Conservation (phyloP, 1,140 invertebrate species). For the Druon quercuslanigerum region DNA sequence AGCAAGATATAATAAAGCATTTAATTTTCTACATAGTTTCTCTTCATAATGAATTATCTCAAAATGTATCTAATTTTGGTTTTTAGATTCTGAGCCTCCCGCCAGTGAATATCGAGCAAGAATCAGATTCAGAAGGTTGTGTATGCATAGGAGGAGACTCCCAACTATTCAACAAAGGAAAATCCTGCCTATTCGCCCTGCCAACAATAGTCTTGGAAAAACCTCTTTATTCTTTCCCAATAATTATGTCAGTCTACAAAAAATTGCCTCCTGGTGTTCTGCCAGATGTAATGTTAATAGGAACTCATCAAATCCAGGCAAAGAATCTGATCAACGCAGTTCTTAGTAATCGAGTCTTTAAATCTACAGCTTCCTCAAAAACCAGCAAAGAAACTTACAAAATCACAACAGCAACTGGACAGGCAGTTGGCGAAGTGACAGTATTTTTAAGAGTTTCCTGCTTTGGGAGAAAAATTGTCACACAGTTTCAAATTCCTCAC, state of each 20-base stretch:
- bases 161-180: slow-evolving; percentile 70
- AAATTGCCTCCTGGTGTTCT: slow-evolving; percentile 66
- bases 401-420: slow-evolving; percentile 67
- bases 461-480: slow-evolving; percentile 81
- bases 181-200: slow-evolving; percentile 73
- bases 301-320: slow-evolving; percentile 60
- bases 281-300: slow-evolving; percentile 68
- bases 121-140: slow-evolving; percentile 55
- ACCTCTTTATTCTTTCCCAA: slow-evolving; percentile 63
- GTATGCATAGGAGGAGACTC: slow-evolving; percentile 49
- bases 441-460: slow-evolving; percentile 79
- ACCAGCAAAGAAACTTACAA: slow-evolving; percentile 78
- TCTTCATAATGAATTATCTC: slow-evolving; percentile 20
- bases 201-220: slow-evolving; percentile 53
- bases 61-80: not conserved
- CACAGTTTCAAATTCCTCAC: slow-evolving; percentile 77
- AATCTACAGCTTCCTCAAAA: slow-evolving; percentile 51
- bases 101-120: slow-evolving; percentile 66
- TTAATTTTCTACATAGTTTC: slow-evolving; percentile 36
- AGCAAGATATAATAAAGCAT: slow-evolving; percentile 36
- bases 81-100: slow-evolving; percentile 67
- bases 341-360: slow-evolving; percentile 51
- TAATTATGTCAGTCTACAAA: slow-evolving; percentile 68
- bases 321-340: slow-evolving; percentile 63
- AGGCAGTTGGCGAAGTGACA: slow-evolving; percentile 74